Conservation (phyloP, 2,113 vertebrate genomes). For the Lophochroa leadbeateri region DNA sequence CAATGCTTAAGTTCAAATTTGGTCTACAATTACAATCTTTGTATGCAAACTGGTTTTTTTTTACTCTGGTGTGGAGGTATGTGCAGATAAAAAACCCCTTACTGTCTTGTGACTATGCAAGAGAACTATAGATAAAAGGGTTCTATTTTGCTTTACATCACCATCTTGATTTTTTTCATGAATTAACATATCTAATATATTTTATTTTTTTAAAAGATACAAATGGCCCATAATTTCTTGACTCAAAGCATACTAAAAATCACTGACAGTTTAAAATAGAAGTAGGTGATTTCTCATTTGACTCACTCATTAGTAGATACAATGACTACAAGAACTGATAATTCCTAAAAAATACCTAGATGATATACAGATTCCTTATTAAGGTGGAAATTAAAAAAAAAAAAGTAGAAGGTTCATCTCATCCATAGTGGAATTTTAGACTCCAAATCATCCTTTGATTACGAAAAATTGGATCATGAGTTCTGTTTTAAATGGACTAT, state of each 20-base stretch:
- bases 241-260: background rate
- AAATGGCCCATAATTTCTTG: background rate
- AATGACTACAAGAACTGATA: background rate
- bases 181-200: background rate
- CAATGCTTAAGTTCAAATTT: background rate
- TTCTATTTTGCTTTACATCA: background rate
- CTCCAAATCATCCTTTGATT: background rate
- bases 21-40: background rate
- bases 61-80: background rate
- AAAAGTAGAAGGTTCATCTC: background rate
- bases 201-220: background rate
- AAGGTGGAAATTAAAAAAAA: background rate
- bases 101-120: background rate
- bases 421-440: background rate
- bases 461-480: background rate
- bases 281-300: background rate
- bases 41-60: background rate
- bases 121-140: background rate
- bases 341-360: background rate
- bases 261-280: background rate
- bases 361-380: background rate
- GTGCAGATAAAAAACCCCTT: background rate
- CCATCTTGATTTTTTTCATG: background rate
- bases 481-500: background rate
- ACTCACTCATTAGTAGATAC: background rate